Conservation (phyloP, 2,888 invertebrate species). For the Cephus pygmeus region DNA sequence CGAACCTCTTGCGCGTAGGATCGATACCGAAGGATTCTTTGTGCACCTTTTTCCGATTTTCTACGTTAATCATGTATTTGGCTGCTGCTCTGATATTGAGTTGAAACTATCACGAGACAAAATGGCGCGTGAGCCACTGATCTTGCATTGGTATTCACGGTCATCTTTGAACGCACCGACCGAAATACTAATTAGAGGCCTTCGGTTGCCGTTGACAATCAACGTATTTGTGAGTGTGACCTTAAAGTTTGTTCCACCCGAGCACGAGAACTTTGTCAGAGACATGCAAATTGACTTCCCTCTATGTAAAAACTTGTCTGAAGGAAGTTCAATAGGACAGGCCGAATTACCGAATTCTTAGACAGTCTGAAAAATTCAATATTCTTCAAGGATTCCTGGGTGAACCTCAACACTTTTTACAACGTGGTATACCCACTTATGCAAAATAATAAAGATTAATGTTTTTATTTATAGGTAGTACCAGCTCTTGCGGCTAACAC, state of each 20-base stretch:
- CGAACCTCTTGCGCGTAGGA: too few relatives aligned
- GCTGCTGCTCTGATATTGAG: neutral
- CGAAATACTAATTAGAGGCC: neutral
- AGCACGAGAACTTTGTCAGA: neutral
- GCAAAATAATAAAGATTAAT: neutral
- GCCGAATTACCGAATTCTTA: too few relatives aligned
- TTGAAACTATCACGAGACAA: neutral
- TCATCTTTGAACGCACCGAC: neutral
- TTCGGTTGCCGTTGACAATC: neutral
- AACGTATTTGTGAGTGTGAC: neutral
- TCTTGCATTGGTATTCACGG: neutral
- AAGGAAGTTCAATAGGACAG: neutral
- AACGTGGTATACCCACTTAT: neutral
- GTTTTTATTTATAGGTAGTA: too few relatives aligned
- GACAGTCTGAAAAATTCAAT: neutral
- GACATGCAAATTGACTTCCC: neutral
- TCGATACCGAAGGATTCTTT: too few relatives aligned
- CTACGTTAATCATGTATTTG: neutral
- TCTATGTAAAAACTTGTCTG: neutral
- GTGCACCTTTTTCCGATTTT: too few relatives aligned
- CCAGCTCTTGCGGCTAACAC: too few relatives aligned
- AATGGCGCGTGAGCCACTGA: neutral
- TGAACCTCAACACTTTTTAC: neutral
- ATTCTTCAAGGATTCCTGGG: neutral
- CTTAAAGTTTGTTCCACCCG: neutral